phyloP scores from a whole-genome alignment of 2,113 vertebrate genomes.

The Eptesicus fuscus region DNA sequence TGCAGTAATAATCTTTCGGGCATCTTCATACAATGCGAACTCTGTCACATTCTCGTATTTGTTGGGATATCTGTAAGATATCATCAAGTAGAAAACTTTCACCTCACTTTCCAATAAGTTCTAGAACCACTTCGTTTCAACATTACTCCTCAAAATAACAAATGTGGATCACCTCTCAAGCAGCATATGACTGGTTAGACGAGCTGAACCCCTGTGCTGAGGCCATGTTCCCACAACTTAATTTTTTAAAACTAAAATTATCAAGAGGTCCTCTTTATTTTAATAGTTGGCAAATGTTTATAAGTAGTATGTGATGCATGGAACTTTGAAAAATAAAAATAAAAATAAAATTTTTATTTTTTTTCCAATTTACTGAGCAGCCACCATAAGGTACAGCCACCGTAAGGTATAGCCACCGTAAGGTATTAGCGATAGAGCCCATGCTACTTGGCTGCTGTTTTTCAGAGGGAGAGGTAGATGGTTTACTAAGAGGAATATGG shows the following conservation, averaged over 20 bases:
- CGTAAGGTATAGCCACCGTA: too few species aligned
- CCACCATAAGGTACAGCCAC: background rate
- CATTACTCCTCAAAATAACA: background rate
- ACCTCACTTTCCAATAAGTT: background rate
- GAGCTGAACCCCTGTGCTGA: background rate
- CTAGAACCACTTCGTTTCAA: background rate
- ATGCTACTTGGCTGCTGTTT: background rate
- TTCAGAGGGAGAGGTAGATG: background rate
- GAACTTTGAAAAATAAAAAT: constrained; percentile 11
- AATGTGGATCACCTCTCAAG: background rate
- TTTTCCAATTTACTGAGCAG: background rate
- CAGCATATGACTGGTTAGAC: background rate
- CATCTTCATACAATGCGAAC: background rate
- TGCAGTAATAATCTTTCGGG: background rate
- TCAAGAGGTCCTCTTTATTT: background rate
- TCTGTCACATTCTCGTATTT: background rate
- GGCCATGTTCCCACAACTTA: background rate
- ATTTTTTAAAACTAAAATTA: background rate
- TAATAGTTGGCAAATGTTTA: constrained; percentile 42
- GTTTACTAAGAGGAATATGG: background rate
- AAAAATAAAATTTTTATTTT: background rate
- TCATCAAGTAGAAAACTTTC: background rate
- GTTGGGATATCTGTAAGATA: background rate
- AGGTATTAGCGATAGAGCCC: background rate
- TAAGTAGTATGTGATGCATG: background rate